These are phyloP conservation scores for Excalfactoria chinensis DNA, from an alignment of 2,113 vertebrate species.

Conservation along the genomic window DNA sequence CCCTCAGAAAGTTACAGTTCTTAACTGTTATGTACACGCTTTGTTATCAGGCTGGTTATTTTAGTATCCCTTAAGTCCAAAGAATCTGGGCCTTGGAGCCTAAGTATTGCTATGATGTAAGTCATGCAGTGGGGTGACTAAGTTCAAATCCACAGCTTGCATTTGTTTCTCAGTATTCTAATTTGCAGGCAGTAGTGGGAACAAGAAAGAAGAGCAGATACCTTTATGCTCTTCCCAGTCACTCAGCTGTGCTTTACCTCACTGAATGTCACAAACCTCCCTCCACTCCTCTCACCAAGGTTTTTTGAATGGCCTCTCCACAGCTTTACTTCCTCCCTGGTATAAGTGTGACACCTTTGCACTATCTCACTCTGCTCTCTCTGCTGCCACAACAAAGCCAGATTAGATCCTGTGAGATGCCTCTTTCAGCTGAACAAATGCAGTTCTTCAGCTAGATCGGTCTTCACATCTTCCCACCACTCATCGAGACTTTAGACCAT, in stretches of 20 bases:
- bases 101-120: background rate
- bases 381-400: background rate
- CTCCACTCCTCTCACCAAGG: background rate
- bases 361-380: background rate
- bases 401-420: fast-evolving
- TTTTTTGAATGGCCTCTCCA: background rate
- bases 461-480: background rate
- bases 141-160: background rate
- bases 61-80: background rate
- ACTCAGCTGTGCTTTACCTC: fast-evolving
- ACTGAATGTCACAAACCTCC: background rate
- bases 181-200: background rate
- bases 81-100: background rate
- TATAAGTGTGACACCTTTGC: fast-evolving
- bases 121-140: background rate
- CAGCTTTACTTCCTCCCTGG: background rate
- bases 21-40: background rate
- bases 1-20: background rate
- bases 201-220: background rate
- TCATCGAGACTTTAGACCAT: background rate
- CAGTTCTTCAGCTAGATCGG: background rate
- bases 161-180: background rate
- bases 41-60: background rate
- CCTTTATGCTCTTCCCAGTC: background rate
- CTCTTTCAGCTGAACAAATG: background rate